A percentile compares a stretch with the other conserved stretches of the same genome.
Evolutionary conservation across 2,888 invertebrate genomes (phyloP).

Genomic region (Unio pictorum): DNA sequence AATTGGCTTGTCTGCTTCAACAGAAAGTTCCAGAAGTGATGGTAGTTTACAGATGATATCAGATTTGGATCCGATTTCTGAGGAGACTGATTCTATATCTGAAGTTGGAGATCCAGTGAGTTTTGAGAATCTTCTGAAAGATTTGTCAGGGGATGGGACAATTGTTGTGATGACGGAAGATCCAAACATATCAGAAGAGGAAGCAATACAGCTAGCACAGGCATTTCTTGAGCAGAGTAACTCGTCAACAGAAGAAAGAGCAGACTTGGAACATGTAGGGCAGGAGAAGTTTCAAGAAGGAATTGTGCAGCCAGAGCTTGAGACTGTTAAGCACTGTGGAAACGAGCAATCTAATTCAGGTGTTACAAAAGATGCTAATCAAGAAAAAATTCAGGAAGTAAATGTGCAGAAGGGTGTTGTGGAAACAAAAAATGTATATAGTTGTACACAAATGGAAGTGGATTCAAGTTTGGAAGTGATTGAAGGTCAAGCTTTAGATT

Average conservation of each 20-base stretch:
- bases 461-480: neutral
- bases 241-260: neutral
- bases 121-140: neutral
- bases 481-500: neutral
- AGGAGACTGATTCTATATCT: slow-evolving; percentile 4
- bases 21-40: too few species aligned
- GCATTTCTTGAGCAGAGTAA: slow-evolving; percentile 29
- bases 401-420: too few species aligned
- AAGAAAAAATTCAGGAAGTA: too few species aligned
- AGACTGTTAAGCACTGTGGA: too few species aligned
- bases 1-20: too few species aligned
- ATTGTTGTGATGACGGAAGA: slow-evolving; percentile 52
- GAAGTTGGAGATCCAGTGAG: neutral
- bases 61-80: slow-evolving; percentile 12
- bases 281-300: too few species aligned
- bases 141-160: slow-evolving; percentile 20
- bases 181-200: slow-evolving; percentile 52
- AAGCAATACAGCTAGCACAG: slow-evolving; percentile 48
- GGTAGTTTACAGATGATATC: too few species aligned
- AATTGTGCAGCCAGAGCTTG: too few species aligned
- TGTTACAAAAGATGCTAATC: too few species aligned
- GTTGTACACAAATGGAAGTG: neutral
- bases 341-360: too few species aligned
- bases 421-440: too few species aligned
- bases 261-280: too few species aligned